Evolutionary conservation across 2,113 vertebrate species (phyloP).

Genomic region (Nestor notabilis): DNA sequence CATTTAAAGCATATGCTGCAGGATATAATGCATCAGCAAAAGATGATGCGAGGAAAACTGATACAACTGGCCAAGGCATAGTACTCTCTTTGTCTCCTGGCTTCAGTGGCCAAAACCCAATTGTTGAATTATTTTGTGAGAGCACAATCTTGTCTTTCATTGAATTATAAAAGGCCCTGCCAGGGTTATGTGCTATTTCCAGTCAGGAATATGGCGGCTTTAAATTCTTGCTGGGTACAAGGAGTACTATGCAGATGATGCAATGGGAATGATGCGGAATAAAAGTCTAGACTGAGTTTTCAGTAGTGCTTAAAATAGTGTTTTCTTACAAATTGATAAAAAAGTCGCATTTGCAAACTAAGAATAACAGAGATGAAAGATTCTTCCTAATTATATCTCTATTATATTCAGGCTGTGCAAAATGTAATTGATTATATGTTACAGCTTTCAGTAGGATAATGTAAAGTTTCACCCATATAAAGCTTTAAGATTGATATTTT

Average conservation of each 20-base stretch:
- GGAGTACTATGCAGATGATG: slow-evolving; percentile 59
- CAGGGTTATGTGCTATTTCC: slow-evolving; percentile 73
- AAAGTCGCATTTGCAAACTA: neutral
- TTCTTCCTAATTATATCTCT: neutral
- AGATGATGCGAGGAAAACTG: slow-evolving; percentile 53
- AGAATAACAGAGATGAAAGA: neutral
- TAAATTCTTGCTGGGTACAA: slow-evolving; percentile 57
- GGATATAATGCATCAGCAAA: slow-evolving; percentile 48
- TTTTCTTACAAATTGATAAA: neutral
- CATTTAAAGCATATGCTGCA: neutral
- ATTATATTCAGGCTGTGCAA: neutral
- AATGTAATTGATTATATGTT: neutral
- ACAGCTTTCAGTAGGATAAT: neutral
- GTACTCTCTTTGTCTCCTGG: slow-evolving; percentile 72
- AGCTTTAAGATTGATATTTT: neutral
- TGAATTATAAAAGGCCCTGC: slow-evolving; percentile 64
- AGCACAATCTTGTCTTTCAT: slow-evolving; percentile 80
- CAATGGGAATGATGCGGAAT: slow-evolving; percentile 33
- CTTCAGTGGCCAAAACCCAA: slow-evolving; percentile 57
- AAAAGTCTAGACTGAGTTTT: slow-evolving; percentile 30
- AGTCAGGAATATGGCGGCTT: slow-evolving; percentile 66
- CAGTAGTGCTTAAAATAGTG: neutral
- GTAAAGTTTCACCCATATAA: neutral
- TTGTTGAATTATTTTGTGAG: slow-evolving; percentile 77
- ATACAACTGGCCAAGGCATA: slow-evolving; percentile 57